These are phyloP conservation scores for Brachyhypopomus occidentalis DNA, from an alignment of 2,113 vertebrate genomes.

Conservation along the genomic window DNA sequence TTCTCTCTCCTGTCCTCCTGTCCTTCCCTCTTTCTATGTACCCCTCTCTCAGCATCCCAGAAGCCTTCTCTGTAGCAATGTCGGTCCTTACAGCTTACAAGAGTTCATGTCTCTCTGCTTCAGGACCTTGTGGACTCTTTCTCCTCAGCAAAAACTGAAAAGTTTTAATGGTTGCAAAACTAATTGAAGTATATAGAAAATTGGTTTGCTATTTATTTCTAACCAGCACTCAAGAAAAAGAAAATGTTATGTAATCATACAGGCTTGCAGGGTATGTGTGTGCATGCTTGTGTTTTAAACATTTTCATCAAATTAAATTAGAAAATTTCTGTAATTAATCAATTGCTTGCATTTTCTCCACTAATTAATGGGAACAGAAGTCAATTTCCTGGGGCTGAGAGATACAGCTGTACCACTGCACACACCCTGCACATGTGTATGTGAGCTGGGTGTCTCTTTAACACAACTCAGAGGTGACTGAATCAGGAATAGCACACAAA, in stretches of 20 bases:
- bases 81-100: too few species aligned
- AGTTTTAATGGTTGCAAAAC: neutral
- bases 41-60: too few species aligned
- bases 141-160: neutral
- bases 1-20: too few species aligned
- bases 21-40: too few species aligned
- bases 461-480: too few species aligned
- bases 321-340: conserved; percentile 51
- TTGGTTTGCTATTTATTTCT: neutral
- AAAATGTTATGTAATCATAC: neutral
- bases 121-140: neutral
- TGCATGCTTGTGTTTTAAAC: conserved; percentile 18
- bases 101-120: too few species aligned
- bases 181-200: neutral
- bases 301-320: conserved; percentile 38
- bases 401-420: neutral
- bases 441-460: too few species aligned
- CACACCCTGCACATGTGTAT: neutral
- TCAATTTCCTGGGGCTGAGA: neutral
- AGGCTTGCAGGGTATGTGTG: neutral
- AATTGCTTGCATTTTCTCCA: conserved; percentile 52
- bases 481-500: too few species aligned
- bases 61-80: too few species aligned
- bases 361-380: conserved; percentile 44
- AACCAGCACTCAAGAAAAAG: neutral